phyloP scores from a whole-genome alignment of 2,113 vertebrate genomes.

The Anhinga rufa region DNA sequence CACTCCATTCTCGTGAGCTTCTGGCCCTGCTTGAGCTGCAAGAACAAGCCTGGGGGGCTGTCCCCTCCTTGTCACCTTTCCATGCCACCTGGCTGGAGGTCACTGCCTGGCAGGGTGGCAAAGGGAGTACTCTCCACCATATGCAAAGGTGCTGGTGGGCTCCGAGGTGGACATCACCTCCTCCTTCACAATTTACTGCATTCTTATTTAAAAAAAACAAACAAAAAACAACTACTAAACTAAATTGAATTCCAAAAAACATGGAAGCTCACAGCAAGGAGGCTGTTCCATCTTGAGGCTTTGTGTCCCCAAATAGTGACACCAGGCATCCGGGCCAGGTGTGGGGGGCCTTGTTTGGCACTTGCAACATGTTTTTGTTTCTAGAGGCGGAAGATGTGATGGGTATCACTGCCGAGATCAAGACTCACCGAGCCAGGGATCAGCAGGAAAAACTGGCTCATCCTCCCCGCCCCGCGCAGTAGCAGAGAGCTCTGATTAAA shows the following conservation, averaged over 20 bases:
- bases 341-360: background rate
- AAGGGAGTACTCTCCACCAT: background rate
- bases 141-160: background rate
- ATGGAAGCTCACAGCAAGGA: background rate
- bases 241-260: background rate
- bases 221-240: background rate
- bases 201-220: background rate
- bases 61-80: background rate
- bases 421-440: background rate
- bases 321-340: background rate
- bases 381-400: background rate
- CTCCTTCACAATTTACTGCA: background rate
- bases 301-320: background rate
- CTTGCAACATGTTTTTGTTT: background rate
- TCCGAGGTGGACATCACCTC: background rate
- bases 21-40: background rate
- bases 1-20: background rate
- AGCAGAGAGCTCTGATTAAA: background rate
- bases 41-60: background rate
- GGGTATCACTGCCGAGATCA: background rate
- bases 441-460: conserved; percentile 21
- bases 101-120: background rate
- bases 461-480: background rate
- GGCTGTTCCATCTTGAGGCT: background rate
- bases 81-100: background rate